Conservation (phyloP, 2,113 vertebrate genomes). For the Paratilapia polleni region DNA sequence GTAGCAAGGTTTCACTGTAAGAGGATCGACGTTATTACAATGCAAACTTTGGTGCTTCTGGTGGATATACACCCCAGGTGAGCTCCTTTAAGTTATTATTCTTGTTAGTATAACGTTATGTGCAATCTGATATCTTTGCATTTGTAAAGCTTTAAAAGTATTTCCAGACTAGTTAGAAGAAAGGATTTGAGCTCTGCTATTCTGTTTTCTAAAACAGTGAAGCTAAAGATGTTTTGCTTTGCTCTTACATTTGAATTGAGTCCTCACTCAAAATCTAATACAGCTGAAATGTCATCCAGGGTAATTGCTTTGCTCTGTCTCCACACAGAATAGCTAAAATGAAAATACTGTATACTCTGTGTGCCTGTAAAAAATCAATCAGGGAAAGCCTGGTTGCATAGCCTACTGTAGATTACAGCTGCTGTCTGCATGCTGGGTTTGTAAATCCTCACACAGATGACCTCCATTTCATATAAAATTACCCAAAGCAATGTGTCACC, state of each 20-base stretch:
- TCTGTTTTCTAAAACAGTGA: background rate
- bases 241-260: conserved; percentile 29
- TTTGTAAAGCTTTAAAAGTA: background rate
- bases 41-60: conserved; percentile 97
- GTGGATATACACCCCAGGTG: conserved; percentile 99
- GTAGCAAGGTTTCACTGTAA: conserved; percentile 97
- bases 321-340: background rate
- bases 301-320: conserved; percentile 4
- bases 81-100: conserved; percentile 49
- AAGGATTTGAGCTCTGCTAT: background rate
- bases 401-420: background rate
- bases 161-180: background rate
- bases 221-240: background rate
- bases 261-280: conserved; percentile 8
- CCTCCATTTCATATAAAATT: background rate
- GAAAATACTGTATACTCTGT: background rate
- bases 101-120: background rate
- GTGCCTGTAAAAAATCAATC: background rate
- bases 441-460: conserved; percentile 6
- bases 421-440: background rate
- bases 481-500: background rate
- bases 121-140: background rate
- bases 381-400: background rate
- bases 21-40: conserved; percentile 97
- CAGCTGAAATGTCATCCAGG: conserved; percentile 38